Base-by-base conservation (phyloP, 2,888 invertebrate genomes). In the Odiellus spinosus region DNA sequence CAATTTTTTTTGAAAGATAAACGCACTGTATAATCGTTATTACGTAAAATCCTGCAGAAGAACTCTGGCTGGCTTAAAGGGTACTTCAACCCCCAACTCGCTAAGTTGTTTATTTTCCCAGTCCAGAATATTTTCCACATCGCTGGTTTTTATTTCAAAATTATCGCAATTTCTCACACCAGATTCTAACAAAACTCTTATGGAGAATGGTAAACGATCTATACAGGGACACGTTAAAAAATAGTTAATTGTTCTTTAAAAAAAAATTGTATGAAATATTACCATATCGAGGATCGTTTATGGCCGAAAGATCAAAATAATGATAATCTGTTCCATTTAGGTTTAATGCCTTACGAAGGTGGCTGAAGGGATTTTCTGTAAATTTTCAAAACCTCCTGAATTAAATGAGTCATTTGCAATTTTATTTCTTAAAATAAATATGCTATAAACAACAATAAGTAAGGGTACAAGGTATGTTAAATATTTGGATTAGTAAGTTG, bases 161-260 rank as follows among this genome's bases (percentile, higher is more conserved):
- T 83, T 82, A 67, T 98, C 96, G 66, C 96, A 96, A 70, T 91
- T 91, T 46, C 96, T 74, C 2, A 96, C 81, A 26, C 91, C 91
- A 0, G 93, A 90, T 70, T 98, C 98, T 62, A 98, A 69, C 1
- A 98, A 72, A 1, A 95, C 82, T 53, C 91, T 74, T 57, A 98
- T 81, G 6, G 90, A 88, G 71, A 76, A 95, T 0, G 96, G 98
- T 10, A 98, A 73, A 36, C 58, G 58, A 17, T 61, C 69, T 68
- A 49, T 26, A 6, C 5, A 6, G 4, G 4, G 26, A n/a, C n/a
- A 26, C 26, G 26, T 26, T 26, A 6, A 26, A 26, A 26, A 26
- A 26, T 26, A n/a, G n/a, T 26, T 26, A n/a, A n/a, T n/a, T n/a
- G 26, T 26, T 26, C 26, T 26, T n/a, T n/a, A n/a, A n/a, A n/a